Base-by-base conservation (phyloP, 2,113 vertebrate genomes). In the Marmota flaviventris region DNA sequence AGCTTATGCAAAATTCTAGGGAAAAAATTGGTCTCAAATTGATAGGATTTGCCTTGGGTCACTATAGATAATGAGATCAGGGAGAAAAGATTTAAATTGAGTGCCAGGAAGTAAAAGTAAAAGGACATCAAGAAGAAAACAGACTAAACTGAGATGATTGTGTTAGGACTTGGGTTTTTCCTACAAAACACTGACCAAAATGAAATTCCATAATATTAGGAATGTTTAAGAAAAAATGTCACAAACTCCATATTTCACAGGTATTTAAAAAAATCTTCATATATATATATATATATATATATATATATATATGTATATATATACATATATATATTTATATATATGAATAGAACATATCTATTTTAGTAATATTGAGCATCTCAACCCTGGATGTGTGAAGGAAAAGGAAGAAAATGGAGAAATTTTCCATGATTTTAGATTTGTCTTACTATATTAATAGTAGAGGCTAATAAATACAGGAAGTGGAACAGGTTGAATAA, bases 221-320 rank as follows among this genome's bases (percentile, higher is more conserved):
- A 91, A 90, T 10, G 45, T 4, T 76, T 34, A 56, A 95, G 72
- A 42, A 94, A 93, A 87, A 87, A 63, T 75, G n/a, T n/a, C 85
- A 63, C 27, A 58, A 3, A 10, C 9, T 81, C 4, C 24, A 67
- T 63, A 94, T 83, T 70, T 79, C 27, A 75, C 22, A n/a, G 0
- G 9, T 42, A 48, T 24, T 75, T 29, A 69, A 86, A 72, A 72
- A 95, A 92, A 89, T 89, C 29, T 76, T 88, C 32, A 86, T 10
- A 29, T 51, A 10, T 70, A 94, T 92, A 39, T 90, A 4, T 34
- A 45, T 70, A 51, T 45, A 45, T 7, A 6, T 42, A 42, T 42
- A 42, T 42, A 42, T 42, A 42, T 42, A 42, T 42, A 42, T 42
- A 6, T 42, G n/a, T n/a, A 42, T 90, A 39, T 90, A 4, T 34